Conservation (phyloP, 2,113 vertebrate genomes). For the Lophochroa leadbeateri region DNA sequence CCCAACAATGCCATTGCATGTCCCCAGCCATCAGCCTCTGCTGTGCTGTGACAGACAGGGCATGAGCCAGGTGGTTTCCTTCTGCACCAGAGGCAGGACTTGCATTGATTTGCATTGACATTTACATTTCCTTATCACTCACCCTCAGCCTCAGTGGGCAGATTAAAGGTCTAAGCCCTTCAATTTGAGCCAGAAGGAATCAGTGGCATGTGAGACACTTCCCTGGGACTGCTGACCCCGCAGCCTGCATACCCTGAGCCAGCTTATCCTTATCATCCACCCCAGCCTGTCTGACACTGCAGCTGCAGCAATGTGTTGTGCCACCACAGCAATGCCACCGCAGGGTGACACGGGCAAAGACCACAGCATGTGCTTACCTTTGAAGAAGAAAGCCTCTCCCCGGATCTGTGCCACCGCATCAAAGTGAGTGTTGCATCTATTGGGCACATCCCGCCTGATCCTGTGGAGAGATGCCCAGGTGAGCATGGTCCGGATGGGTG, state of each 20-base stretch:
- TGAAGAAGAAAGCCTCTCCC: constrained; percentile 98
- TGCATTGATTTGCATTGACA: not conserved
- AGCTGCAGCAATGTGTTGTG: not conserved
- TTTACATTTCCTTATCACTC: not conserved
- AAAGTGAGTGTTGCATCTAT: constrained; percentile 88
- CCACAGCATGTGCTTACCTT: constrained; percentile 73
- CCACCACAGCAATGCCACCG: accelerated
- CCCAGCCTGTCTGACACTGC: accelerated
- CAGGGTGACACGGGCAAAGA: not conserved
- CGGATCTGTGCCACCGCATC: constrained; percentile 97
- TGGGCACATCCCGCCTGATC: constrained; percentile 80
- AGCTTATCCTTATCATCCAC: not conserved
- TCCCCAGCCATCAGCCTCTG: not conserved
- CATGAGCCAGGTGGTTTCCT: accelerated
- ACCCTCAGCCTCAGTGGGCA: not conserved
- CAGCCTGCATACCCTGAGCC: not conserved
- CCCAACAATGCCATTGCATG: too few species aligned
- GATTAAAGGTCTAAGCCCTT: not conserved
- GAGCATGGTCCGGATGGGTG: not conserved
- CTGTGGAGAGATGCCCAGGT: constrained; percentile 64
- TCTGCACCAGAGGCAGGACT: not conserved
- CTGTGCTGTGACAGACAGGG: too few species aligned
- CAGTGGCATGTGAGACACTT: accelerated
- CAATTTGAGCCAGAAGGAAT: not conserved
- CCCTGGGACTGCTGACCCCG: accelerated